Base-by-base conservation (phyloP, 2,113 vertebrate genomes). In the Pluvianellus socialis region DNA sequence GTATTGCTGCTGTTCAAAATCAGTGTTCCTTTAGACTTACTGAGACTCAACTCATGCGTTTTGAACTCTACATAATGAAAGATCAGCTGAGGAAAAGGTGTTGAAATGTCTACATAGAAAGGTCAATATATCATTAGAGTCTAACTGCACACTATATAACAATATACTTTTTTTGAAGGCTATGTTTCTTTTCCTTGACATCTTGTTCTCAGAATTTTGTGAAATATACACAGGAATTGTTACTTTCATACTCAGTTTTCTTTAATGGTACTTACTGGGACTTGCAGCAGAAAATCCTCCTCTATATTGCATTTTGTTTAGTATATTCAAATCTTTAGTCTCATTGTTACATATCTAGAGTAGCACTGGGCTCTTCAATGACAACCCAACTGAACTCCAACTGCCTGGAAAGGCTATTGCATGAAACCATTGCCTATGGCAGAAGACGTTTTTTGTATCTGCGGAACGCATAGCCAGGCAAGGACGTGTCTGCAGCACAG, bases 401-500 rank as follows among this genome's bases (percentile, higher is more conserved):
- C 28, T 50, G 44, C 12, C 62, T 67, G 19, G 52, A 67, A 86
- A 67, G 10, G 5, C 11, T 62, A 6, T n/a, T 44, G 56, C 20
- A 55, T 26, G 22, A 38, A 9, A 55, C 45, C 40, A 49, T 28
- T 40, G 18, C 12, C 14, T 75, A 15, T 40, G 14, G n/a, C n/a
- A 86, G n/a, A 86, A 28, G 12, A 58, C 30, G n/a, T 2, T 4
- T 30, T 68, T 20, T 77, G 7, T 68, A n/a, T 44, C 1, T 0
- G 15, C 32, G 68, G 84, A 86, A 59, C 21, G 32, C 3, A 21
- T 30, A 68, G 35, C 12, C 23, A 86, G 35, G 14, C 28, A 19
- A 19, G 11, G 32, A 67, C 1, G 1, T 52, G 8, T 26, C 55
- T 61, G 38, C 0, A 2, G 58, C 59, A 44, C 24, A 77, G n/a